Evolutionary conservation across 2,113 vertebrate species (phyloP).

Genomic region (Smithornis capensis): DNA sequence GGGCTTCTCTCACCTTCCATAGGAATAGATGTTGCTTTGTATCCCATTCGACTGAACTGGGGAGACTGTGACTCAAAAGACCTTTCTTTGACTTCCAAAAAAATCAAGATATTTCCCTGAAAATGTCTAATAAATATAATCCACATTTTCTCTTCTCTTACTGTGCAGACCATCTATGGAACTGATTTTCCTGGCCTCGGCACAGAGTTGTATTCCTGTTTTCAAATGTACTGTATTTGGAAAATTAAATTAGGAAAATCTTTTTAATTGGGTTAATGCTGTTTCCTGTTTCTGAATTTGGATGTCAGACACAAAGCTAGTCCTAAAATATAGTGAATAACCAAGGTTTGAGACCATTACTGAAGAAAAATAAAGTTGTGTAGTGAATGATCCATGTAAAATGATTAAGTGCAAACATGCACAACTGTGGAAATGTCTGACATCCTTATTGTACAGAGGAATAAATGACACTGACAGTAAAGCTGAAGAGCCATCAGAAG

Average conservation of each 20-base stretch:
- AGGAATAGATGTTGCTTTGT: neutral
- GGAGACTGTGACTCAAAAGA: neutral
- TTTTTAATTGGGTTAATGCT: conserved; percentile 44
- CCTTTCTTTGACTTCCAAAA: neutral
- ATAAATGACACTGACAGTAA: neutral
- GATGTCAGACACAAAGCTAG: conserved; percentile 10
- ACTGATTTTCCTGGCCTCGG: conserved; percentile 28
- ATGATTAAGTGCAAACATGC: neutral
- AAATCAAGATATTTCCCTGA: neutral
- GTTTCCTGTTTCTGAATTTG: conserved; percentile 33
- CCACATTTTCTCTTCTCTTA: neutral
- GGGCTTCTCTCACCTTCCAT: neutral
- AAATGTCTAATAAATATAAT: neutral
- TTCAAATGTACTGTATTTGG: neutral
- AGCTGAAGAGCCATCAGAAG: conserved; percentile 36
- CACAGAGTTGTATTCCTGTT: conserved; percentile 15
- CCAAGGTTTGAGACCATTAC: neutral
- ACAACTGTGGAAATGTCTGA: neutral
- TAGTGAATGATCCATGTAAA: conserved; percentile 19
- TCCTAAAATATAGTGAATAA: neutral
- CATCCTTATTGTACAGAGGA: neutral
- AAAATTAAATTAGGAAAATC: conserved; percentile 39
- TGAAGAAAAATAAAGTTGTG: neutral
- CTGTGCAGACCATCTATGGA: neutral
- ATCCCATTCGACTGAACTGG: neutral